Percentiles rank a stretch among this genome's conserved stretches.
These are phyloP conservation scores for Coturnix japonica DNA, from an alignment of 2,113 vertebrate species.

Conservation along the genomic window DNA sequence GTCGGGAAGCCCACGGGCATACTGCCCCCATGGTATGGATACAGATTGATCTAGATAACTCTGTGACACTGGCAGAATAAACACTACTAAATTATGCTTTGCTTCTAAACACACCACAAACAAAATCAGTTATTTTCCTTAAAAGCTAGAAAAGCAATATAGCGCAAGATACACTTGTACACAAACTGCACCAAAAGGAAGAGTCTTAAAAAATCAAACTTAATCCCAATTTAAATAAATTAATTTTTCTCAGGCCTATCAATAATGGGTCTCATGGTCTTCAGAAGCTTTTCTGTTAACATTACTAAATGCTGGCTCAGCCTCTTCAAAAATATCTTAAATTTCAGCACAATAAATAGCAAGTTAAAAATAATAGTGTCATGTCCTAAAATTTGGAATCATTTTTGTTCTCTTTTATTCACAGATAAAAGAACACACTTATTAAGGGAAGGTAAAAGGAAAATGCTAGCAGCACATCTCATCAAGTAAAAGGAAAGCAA, in stretches of 20 bases:
- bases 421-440: neutral
- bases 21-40: no score
- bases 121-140: neutral
- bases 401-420: neutral
- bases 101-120: neutral
- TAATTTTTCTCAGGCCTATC: neutral
- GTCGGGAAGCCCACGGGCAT: no score
- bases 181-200: neutral
- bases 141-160: neutral
- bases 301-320: neutral
- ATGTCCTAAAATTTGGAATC: neutral
- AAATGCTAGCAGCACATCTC: neutral
- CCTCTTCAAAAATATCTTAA: neutral
- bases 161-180: neutral
- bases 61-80: neutral
- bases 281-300: neutral
- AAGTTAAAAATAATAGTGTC: neutral
- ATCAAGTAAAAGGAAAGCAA: neutral
- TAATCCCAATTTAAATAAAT: neutral
- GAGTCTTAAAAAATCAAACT: neutral
- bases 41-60: no score
- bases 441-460: neutral
- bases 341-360: neutral
- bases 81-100: neutral
- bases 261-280: neutral